These are phyloP conservation scores for Anguilla anguilla DNA, from an alignment of 2,797 vertebrate genomes.

Conservation along the genomic window DNA sequence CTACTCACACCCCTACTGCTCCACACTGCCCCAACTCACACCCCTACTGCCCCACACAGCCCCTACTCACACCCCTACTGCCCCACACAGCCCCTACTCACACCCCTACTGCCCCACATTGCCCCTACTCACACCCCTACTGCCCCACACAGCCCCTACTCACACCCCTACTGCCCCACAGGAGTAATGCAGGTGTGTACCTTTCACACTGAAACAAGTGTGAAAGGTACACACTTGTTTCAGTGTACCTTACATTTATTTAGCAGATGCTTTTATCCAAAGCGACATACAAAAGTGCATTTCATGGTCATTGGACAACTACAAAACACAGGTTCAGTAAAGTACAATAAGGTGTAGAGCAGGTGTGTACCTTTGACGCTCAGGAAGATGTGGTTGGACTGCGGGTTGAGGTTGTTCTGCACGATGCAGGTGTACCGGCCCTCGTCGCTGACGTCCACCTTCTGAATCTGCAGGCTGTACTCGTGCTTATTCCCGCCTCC, in stretches of 20 bases:
- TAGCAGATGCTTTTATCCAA: no score
- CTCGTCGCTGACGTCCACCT: slow-evolving; percentile 77
- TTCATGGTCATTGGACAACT: no score
- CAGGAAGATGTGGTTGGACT: slow-evolving; percentile 75
- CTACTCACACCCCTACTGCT: no score
- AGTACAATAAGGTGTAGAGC: background rate
- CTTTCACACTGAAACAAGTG: no score
- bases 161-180: no score
- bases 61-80: background rate
- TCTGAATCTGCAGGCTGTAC: slow-evolving; percentile 80
- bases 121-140: background rate
- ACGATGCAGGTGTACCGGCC: slow-evolving; percentile 80
- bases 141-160: background rate
- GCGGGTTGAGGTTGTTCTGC: slow-evolving; percentile 80
- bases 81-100: background rate
- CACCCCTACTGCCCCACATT: background rate
- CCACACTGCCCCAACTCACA: no score
- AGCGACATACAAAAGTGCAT: no score
- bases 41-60: background rate
- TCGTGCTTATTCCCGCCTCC: slow-evolving; percentile 75
- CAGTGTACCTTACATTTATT: background rate
- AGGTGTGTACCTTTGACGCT: slow-evolving; percentile 75
- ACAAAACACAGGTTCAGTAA: no score
- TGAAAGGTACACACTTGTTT: no score
- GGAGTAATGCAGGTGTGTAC: no score